Evolutionary conservation across 2,797 vertebrate genomes (phyloP).

Genomic region (Crypturellus tataupa): DNA sequence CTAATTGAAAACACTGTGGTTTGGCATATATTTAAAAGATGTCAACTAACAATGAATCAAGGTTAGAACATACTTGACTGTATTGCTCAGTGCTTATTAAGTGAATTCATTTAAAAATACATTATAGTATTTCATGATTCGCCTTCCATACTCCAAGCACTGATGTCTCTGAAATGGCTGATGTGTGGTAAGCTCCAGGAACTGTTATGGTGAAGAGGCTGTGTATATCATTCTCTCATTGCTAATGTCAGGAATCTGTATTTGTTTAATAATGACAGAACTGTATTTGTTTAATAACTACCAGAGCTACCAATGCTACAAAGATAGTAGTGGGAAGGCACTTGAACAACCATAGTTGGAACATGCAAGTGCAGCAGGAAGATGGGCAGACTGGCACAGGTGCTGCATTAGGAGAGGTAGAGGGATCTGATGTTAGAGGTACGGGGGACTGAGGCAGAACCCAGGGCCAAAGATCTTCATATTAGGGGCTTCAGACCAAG

Average conservation of each 20-base stretch:
- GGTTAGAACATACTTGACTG: background rate
- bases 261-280: background rate
- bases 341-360: background rate
- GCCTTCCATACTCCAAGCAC: background rate
- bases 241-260: background rate
- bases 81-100: background rate
- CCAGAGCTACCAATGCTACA: background rate
- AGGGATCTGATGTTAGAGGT: background rate
- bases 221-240: background rate
- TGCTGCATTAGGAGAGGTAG: background rate
- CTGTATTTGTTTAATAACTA: background rate
- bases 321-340: background rate
- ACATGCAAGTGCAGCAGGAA: background rate
- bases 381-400: background rate
- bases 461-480: background rate
- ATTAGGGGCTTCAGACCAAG: background rate
- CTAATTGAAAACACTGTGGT: background rate
- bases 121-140: background rate
- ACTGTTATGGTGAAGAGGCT: background rate
- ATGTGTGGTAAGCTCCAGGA: background rate
- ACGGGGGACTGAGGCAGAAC: background rate
- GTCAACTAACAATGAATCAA: background rate
- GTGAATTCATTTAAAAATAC: background rate
- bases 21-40: conserved; percentile 1
- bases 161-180: background rate